Evolutionary conservation across 2,113 vertebrate genomes (phyloP).

Genomic region (Cynopterus brachyotis): DNA sequence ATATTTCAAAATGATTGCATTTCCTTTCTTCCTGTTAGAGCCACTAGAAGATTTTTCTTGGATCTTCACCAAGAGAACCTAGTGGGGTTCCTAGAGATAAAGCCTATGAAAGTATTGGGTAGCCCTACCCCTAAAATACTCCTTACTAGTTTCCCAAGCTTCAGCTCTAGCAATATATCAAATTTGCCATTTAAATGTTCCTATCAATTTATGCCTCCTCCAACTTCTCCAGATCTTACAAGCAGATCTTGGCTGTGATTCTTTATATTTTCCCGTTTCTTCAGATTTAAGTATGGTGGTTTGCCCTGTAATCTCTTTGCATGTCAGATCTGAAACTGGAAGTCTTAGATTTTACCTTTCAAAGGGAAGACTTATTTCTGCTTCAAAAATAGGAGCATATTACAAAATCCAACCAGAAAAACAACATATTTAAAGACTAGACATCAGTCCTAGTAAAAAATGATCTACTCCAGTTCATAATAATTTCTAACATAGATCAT

Average conservation of each 20-base stretch:
- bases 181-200: background rate
- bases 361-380: background rate
- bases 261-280: background rate
- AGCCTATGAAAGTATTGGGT: background rate
- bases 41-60: background rate
- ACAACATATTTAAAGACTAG: background rate
- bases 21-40: background rate
- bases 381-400: background rate
- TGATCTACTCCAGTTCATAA: background rate
- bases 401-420: background rate
- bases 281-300: background rate
- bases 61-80: background rate
- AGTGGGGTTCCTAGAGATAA: background rate
- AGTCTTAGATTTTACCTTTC: background rate
- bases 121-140: background rate
- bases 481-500: background rate
- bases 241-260: background rate
- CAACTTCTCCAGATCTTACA: background rate
- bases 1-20: background rate
- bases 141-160: background rate
- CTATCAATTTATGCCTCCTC: background rate
- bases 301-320: background rate
- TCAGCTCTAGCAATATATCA: background rate
- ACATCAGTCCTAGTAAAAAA: background rate
- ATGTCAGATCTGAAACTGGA: background rate